Conservation (phyloP, 2,797 vertebrate species). For the Esox masquinongy region DNA sequence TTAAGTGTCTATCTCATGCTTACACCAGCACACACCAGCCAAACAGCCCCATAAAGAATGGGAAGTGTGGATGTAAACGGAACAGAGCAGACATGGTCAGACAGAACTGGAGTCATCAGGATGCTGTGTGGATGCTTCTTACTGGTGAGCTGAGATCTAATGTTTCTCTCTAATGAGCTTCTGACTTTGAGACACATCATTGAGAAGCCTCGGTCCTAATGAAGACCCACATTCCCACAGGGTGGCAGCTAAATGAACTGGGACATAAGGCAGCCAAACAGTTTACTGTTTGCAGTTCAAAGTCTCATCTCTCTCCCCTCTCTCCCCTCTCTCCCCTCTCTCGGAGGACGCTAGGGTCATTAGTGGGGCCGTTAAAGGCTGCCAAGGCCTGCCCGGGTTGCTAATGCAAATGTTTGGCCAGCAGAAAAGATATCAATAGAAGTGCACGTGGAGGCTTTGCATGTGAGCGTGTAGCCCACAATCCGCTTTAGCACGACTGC, state of each 20-base stretch:
- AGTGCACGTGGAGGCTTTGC: slow-evolving; percentile 1
- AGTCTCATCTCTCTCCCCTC: slow-evolving; percentile 23
- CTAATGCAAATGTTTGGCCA: slow-evolving; percentile 12
- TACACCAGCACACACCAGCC: too few species aligned
- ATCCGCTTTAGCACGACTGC: not conserved
- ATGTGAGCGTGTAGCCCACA: slow-evolving; percentile 19
- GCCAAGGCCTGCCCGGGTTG: slow-evolving; percentile 14
- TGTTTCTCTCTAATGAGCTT: slow-evolving; percentile 66
- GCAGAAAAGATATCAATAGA: slow-evolving; percentile 17
- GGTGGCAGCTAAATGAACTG: slow-evolving; percentile 68
- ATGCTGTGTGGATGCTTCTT: slow-evolving; percentile 31
- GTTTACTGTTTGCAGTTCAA: slow-evolving; percentile 43
- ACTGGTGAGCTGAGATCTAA: slow-evolving; percentile 27
- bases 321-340: slow-evolving; percentile 32
- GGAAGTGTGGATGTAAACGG: too few species aligned
- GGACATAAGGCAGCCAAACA: slow-evolving; percentile 65
- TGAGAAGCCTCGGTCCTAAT: slow-evolving; percentile 67
- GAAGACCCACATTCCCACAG: slow-evolving; percentile 54
- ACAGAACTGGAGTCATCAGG: slow-evolving; percentile 12
- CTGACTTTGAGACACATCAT: slow-evolving; percentile 67
- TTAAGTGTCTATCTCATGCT: too few species aligned
- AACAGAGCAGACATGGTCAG: too few species aligned
- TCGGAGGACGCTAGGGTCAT: slow-evolving; percentile 49
- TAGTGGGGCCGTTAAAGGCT: slow-evolving; percentile 40
- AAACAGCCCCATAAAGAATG: too few species aligned